phyloP scores from a whole-genome alignment of 30 jellyfish, hydroid and myxozoan genomes.

The Haliclystus octoradiatus region DNA sequence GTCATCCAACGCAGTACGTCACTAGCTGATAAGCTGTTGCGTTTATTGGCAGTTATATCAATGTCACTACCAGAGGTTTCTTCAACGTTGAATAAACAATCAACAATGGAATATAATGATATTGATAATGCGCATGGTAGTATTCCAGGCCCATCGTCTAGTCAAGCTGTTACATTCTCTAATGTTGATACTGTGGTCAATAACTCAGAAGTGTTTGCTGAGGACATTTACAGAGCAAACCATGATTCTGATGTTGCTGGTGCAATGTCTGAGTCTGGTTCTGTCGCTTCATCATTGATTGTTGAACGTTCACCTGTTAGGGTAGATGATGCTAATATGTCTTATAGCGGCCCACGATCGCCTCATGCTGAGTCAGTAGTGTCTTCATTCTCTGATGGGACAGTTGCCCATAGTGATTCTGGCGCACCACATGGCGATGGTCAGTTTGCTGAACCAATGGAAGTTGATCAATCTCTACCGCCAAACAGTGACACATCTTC shows the following conservation, averaged over 20 bases:
- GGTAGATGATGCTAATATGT: conserved; percentile 10
- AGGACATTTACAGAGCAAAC: conserved; percentile 9
- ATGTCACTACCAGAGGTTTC: conserved; percentile 81
- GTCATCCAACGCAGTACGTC: conserved; percentile 73
- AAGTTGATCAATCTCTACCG: conserved; percentile 66
- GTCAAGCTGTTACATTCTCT: conserved; percentile 25
- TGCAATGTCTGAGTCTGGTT: conserved; percentile 76
- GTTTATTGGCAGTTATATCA: conserved; percentile 82
- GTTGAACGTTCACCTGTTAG: conserved; percentile 85
- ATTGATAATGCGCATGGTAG: background rate
- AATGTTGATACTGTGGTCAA: conserved; percentile 23
- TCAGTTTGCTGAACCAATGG: conserved; percentile 63
- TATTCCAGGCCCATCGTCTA: conserved; percentile 17
- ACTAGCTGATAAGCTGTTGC: conserved; percentile 62
- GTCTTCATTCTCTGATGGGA: conserved; percentile 80
- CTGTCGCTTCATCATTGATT: conserved; percentile 77
- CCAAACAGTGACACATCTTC: conserved; percentile 87
- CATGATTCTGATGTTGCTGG: conserved; percentile 49
- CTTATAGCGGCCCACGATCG: conserved; percentile 43
- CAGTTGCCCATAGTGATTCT: conserved; percentile 92
- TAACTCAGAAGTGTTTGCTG: conserved; percentile 8
- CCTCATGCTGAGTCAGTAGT: conserved; percentile 86
- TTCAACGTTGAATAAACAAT: background rate
- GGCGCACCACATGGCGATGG: conserved; percentile 53
- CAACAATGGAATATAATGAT: background rate